Conservation (phyloP, 2,797 vertebrate species). For the Gymnoscopelus microlampas region DNA sequence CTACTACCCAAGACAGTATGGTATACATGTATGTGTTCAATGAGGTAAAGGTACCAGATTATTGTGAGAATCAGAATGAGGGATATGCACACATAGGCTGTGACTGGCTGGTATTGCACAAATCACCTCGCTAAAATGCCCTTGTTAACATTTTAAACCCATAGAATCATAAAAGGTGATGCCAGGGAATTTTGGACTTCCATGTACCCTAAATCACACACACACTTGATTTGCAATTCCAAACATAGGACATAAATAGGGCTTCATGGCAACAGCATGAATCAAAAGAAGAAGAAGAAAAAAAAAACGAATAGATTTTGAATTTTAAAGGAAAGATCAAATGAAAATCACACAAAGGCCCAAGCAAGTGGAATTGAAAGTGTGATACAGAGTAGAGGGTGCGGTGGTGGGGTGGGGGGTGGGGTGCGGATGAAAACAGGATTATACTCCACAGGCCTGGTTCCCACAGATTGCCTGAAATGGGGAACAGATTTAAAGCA, state of each 20-base stretch:
- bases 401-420: constrained; percentile 48
- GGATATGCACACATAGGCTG: constrained; percentile 37
- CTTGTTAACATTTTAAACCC: constrained; percentile 86
- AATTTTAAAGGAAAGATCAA: constrained; percentile 89
- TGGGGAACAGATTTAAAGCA: constrained; percentile 86
- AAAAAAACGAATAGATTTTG: constrained; percentile 86
- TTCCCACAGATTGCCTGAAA: constrained; percentile 87
- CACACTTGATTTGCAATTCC: constrained; percentile 80
- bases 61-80: constrained; percentile 50
- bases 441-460: constrained; percentile 87
- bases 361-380: constrained; percentile 87
- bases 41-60: constrained; percentile 41
- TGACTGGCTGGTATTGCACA: constrained; percentile 59
- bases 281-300: constrained; percentile 57
- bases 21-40: constrained; percentile 12
- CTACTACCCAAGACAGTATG: constrained; percentile 21
- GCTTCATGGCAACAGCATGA: constrained; percentile 78
- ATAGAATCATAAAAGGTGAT: constrained; percentile 76
- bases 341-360: constrained; percentile 87
- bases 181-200: constrained; percentile 73
- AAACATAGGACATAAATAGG: constrained; percentile 81
- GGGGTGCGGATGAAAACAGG: constrained; percentile 83
- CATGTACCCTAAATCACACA: constrained; percentile 72
- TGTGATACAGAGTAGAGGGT: constrained; percentile 85
- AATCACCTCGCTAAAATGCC: constrained; percentile 78